Evolutionary conservation across 2,888 invertebrate genomes (phyloP).

Genomic region (Mantis religiosa): DNA sequence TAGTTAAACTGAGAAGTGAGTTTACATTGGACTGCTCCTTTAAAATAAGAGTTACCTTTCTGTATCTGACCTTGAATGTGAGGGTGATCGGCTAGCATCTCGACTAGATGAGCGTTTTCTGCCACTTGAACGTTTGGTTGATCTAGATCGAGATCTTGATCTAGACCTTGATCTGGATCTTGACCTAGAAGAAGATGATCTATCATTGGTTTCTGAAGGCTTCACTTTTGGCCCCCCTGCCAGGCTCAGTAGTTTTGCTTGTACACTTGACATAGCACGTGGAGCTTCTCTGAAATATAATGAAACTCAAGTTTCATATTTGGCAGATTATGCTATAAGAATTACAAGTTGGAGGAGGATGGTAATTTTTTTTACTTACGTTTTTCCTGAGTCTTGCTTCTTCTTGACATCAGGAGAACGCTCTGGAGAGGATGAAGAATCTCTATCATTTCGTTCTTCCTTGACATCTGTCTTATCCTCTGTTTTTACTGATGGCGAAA

Average conservation of each 20-base stretch:
- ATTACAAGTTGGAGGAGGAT: background rate
- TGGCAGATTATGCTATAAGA: background rate
- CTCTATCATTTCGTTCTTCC: slow-evolving; percentile 6
- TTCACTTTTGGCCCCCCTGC: slow-evolving; percentile 49
- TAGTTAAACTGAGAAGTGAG: no score
- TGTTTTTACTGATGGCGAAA: slow-evolving; percentile 5
- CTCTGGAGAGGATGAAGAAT: slow-evolving; percentile 21
- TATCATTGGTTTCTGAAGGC: slow-evolving; percentile 24
- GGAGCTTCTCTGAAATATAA: background rate
- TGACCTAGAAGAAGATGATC: slow-evolving; percentile 35
- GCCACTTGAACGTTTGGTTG: background rate
- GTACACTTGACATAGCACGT: slow-evolving; percentile 35
- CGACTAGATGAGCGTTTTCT: slow-evolving; percentile 14
- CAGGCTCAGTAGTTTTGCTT: slow-evolving; percentile 59
- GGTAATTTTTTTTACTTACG: background rate
- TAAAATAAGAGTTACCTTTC: background rate
- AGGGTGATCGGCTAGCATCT: slow-evolving; percentile 34
- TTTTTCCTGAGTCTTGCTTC: slow-evolving; percentile 9
- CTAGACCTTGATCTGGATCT: slow-evolving; percentile 25
- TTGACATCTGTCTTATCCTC: background rate
- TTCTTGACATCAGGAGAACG: slow-evolving; percentile 6
- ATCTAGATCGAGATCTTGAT: slow-evolving; percentile 22
- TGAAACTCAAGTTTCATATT: background rate
- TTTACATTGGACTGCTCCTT: no score
- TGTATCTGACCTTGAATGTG: slow-evolving; percentile 39